phyloP scores from a whole-genome alignment of 1,140 invertebrate genomes.

The Diorhabda elongata region DNA sequence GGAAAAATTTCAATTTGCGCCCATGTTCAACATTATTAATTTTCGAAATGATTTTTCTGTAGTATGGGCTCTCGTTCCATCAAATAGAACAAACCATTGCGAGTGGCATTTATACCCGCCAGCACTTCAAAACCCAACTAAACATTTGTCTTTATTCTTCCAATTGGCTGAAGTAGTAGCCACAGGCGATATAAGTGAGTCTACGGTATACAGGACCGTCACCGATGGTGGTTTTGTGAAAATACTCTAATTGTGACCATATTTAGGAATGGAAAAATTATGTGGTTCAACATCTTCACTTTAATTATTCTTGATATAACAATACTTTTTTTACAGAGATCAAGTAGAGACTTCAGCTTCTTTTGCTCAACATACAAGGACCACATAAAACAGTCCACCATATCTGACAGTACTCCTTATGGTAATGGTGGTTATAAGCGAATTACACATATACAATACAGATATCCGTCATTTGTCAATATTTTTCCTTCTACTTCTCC shows the following conservation, averaged over 20 bases:
- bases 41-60: conserved; percentile 40
- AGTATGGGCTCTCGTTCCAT: conserved; percentile 41
- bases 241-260: not conserved
- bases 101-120: conserved; percentile 47
- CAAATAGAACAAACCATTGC: conserved; percentile 45
- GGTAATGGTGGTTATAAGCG: too few species aligned
- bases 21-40: conserved; percentile 20
- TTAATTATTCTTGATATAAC: too few species aligned
- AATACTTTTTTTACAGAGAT: too few species aligned
- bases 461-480: too few species aligned
- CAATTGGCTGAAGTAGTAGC: conserved; percentile 43
- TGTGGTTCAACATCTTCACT: too few species aligned
- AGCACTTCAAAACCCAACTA: conserved; percentile 43
- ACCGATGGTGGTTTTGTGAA: not conserved
- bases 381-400: too few species aligned
- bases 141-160: conserved; percentile 50
- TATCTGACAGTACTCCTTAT: too few species aligned
- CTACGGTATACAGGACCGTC: too few species aligned
- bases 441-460: too few species aligned
- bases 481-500: too few species aligned
- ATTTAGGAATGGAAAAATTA: not conserved
- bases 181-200: conserved; percentile 22
- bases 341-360: too few species aligned
- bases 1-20: conserved; percentile 21
- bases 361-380: too few species aligned